Evolutionary conservation across 2,113 vertebrate species (phyloP).

Genomic region (Saccopteryx leptura): DNA sequence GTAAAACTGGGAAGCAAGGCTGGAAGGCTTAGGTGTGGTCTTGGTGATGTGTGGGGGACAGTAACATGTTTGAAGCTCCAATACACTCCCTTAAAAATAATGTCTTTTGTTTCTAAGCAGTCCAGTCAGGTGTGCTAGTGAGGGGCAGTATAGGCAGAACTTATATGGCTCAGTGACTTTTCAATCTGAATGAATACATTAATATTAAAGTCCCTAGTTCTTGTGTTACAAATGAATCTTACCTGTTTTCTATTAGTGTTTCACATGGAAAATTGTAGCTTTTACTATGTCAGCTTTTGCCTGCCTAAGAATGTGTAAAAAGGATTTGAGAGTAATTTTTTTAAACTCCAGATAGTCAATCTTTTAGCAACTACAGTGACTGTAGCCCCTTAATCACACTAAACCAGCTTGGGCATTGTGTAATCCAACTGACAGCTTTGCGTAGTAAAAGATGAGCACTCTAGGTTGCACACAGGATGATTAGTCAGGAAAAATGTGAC

Average conservation of each 20-base stretch:
- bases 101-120: background rate
- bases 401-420: background rate
- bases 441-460: conserved; percentile 57
- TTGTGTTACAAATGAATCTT: conserved; percentile 3
- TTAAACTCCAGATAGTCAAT: conserved; percentile 34
- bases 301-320: conserved; percentile 59
- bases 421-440: conserved; percentile 7
- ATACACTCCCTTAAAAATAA: background rate
- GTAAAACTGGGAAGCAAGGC: background rate
- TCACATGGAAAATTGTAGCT: conserved; percentile 54
- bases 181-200: conserved; percentile 40
- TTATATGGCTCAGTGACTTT: conserved; percentile 6
- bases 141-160: background rate
- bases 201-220: conserved; percentile 31
- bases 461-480: background rate
- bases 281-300: conserved; percentile 60
- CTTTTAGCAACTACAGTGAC: conserved; percentile 9
- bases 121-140: background rate
- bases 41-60: background rate
- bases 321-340: conserved; percentile 53
- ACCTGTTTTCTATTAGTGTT: conserved; percentile 53
- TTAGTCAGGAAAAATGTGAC: conserved; percentile 4
- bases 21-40: background rate
- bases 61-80: background rate
- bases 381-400: conserved; percentile 9